Evolutionary conservation across 2,888 invertebrate genomes (phyloP).

Genomic region (Anthophora plumipes): DNA sequence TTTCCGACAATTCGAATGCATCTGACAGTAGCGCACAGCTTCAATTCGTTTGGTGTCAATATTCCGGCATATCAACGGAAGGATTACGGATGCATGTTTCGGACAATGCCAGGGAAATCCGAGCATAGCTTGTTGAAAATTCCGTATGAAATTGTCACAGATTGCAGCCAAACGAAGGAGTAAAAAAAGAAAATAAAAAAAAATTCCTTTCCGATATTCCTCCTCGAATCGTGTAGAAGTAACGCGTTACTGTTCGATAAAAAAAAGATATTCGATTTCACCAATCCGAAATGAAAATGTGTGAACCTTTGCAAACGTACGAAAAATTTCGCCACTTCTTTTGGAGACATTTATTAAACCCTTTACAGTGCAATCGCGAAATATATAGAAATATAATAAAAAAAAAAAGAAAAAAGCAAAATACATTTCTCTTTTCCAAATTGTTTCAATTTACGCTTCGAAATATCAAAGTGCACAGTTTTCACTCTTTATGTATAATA

Average conservation of each 20-base stretch:
- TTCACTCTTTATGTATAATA: no score
- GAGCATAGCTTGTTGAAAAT: conserved; percentile 21
- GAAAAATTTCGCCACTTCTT: neutral
- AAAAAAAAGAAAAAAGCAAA: no score
- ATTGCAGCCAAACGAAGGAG: neutral
- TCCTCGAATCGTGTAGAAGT: neutral
- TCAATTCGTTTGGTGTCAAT: conserved; percentile 37
- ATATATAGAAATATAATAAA: no score
- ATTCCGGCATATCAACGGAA: conserved; percentile 28
- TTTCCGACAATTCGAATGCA: conserved; percentile 8
- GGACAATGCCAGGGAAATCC: conserved; percentile 29
- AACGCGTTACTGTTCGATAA: neutral
- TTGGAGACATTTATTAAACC: no score
- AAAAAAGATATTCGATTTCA: no score
- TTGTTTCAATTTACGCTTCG: no score
- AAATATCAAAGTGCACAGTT: no score
- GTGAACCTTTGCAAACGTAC: neutral
- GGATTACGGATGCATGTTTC: conserved; percentile 34
- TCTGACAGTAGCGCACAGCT: conserved; percentile 10
- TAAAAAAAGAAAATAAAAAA: neutral
- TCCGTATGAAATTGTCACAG: neutral
- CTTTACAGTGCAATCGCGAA: no score
- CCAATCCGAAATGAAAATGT: neutral
- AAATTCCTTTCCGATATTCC: neutral
- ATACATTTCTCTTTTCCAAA: no score